Conservation (phyloP, 2,113 vertebrate species). For the Nycticorax nycticorax region DNA sequence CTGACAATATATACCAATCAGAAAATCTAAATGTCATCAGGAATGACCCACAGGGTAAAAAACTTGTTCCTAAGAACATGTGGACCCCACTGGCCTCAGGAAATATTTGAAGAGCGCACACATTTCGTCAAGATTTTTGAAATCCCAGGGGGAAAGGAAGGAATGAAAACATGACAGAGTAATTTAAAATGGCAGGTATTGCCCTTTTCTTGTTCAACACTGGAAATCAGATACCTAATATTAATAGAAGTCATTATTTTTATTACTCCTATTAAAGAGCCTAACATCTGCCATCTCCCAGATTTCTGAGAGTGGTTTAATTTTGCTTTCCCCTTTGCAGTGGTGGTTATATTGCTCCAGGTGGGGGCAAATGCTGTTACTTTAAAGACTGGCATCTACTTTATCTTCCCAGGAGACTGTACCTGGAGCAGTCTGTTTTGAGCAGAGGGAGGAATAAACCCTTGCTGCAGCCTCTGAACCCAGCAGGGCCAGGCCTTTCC, state of each 20-base stretch:
- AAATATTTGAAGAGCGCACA: constrained; percentile 78
- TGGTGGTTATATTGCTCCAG: constrained; percentile 11
- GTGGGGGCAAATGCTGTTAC: neutral
- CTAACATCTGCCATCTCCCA: constrained; percentile 52
- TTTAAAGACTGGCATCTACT: constrained; percentile 47
- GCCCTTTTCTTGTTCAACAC: constrained; percentile 59
- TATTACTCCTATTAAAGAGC: constrained; percentile 57
- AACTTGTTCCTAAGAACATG: constrained; percentile 74
- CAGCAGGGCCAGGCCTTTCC: neutral
- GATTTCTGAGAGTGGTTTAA: constrained; percentile 48
- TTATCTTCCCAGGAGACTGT: neutral
- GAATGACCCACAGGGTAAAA: constrained; percentile 67
- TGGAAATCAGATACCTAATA: constrained; percentile 73
- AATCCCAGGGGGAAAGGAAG: constrained; percentile 65
- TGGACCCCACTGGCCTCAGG: constrained; percentile 80
- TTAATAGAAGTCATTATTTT: constrained; percentile 67
- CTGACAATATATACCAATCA: constrained; percentile 26
- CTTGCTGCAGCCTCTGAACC: neutral
- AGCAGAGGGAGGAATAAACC: neutral
- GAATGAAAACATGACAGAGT: constrained; percentile 76
- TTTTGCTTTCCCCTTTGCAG: constrained; percentile 47
- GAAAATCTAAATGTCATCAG: constrained; percentile 67
- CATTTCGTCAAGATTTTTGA: constrained; percentile 77
- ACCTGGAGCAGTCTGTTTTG: neutral
- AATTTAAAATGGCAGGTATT: constrained; percentile 79